phyloP scores from a whole-genome alignment of 2,113 vertebrate genomes.

The Leucopsar rothschildi region DNA sequence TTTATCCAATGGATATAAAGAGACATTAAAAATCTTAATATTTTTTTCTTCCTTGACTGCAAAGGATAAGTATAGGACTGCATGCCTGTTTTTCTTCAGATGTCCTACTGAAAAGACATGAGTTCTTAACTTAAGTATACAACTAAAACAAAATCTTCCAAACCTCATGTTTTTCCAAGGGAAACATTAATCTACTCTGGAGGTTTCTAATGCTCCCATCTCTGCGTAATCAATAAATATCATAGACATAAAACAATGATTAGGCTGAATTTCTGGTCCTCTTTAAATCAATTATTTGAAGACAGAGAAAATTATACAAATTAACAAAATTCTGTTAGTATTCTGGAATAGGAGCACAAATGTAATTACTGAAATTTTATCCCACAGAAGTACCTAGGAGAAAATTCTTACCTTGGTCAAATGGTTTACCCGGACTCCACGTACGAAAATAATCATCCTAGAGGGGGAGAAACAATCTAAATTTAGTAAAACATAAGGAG shows the following conservation, averaged over 20 bases:
- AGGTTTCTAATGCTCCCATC: background rate
- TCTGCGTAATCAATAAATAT: background rate
- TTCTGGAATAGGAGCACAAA: background rate
- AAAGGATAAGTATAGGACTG: background rate
- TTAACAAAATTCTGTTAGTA: background rate
- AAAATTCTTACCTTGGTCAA: slow-evolving; percentile 86
- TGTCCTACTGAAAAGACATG: background rate
- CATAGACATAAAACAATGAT: background rate
- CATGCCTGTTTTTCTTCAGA: background rate
- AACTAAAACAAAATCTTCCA: background rate
- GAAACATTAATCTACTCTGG: background rate
- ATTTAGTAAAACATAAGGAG: slow-evolving; percentile 40
- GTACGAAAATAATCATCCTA: slow-evolving; percentile 87
- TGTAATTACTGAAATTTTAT: background rate
- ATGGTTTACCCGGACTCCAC: slow-evolving; percentile 90
- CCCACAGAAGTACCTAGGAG: background rate
- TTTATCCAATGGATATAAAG: background rate
- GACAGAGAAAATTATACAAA: background rate
- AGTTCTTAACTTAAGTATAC: background rate
- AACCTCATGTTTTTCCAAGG: background rate
- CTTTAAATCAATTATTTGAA: background rate
- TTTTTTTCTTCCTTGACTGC: background rate
- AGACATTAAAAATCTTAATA: background rate
- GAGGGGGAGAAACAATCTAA: slow-evolving; percentile 47
- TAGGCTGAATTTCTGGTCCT: background rate